These are phyloP conservation scores for Pogonus chalceus DNA, from an alignment of 1,140 invertebrate genomes.

Conservation along the genomic window DNA sequence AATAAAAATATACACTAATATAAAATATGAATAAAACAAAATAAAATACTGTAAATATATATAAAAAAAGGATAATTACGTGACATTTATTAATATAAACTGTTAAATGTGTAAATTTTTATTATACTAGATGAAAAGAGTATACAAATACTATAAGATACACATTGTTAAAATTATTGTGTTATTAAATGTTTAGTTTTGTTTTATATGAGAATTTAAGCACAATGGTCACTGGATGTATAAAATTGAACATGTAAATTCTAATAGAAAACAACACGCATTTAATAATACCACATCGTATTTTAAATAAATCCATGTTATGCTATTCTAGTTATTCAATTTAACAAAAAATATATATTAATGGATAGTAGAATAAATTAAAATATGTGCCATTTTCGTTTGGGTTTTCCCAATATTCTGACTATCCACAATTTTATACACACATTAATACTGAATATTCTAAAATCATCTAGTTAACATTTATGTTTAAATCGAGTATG, in stretches of 20 bases:
- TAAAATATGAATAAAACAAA: too few species aligned
- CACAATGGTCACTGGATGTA: neutral
- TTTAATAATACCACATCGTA: too few species aligned
- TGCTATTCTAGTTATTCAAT: neutral
- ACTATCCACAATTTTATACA: constrained; percentile 1
- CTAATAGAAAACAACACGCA: neutral
- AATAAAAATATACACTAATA: too few species aligned
- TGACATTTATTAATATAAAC: too few species aligned
- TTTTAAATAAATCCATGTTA: too few species aligned
- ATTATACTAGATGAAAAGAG: constrained; percentile 5
- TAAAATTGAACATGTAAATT: neutral
- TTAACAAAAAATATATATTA: neutral
- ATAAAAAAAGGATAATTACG: too few species aligned
- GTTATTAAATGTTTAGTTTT: neutral
- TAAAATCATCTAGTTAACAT: constrained; percentile 7
- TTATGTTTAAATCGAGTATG: constrained; percentile 4
- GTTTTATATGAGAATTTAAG: neutral
- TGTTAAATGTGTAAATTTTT: constrained; percentile 2
- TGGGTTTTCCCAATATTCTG: neutral
- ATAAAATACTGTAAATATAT: too few species aligned
- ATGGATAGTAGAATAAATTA: constrained; percentile 3
- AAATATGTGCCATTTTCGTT: neutral
- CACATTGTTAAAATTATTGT: neutral
- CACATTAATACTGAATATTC: constrained; percentile 1
- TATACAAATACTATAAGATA: constrained; percentile 2